Percentiles rank a stretch among this genome's conserved stretches.
Conservation (phyloP, 2,888 invertebrate genomes). For the Plagodis pulveraria region DNA sequence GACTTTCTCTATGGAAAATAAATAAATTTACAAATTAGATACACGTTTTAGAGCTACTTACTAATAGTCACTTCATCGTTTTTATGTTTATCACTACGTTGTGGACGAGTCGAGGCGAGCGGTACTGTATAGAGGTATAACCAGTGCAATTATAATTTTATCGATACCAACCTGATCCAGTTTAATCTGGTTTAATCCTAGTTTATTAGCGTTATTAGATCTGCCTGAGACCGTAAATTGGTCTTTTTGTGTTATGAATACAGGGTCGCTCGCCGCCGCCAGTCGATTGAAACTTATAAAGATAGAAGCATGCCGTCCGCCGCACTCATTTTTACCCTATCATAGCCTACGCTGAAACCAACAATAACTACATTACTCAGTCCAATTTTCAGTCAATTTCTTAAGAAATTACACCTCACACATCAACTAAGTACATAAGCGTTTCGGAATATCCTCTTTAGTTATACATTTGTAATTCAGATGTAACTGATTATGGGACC, state of each 20-base stretch:
- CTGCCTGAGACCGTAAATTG: conserved; percentile 30
- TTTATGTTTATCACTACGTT: conserved; percentile 74
- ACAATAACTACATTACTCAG: conserved; percentile 81
- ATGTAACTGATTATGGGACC: conserved; percentile 38
- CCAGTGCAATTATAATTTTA: conserved; percentile 16
- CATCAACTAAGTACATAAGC: conserved; percentile 77
- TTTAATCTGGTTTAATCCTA: conserved; percentile 41
- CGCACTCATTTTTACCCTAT: conserved; percentile 73
- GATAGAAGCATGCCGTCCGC: conserved; percentile 78
- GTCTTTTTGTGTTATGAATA: conserved; percentile 29
- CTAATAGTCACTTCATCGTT: conserved; percentile 78
- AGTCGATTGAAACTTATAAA: conserved; percentile 56
- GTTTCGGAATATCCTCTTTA: conserved; percentile 59
- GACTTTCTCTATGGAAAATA: conserved; percentile 84
- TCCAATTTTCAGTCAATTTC: conserved; percentile 84
- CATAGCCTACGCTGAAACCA: conserved; percentile 80
- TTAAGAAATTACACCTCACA: conserved; percentile 78
- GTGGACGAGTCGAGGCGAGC: conserved; percentile 60
- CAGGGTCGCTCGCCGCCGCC: conserved; percentile 56
- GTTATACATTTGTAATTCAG: conserved; percentile 42
- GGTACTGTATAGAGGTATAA: conserved; percentile 37
- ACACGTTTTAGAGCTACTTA: conserved; percentile 77
- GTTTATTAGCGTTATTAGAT: conserved; percentile 15
- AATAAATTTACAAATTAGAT: conserved; percentile 84
- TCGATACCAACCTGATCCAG: conserved; percentile 31